A percentile compares a stretch with the other conserved stretches of the same genome.
These are phyloP conservation scores for Drosophila longiperda DNA, from an alignment of 2,888 invertebrate species.

Conservation along the genomic window DNA sequence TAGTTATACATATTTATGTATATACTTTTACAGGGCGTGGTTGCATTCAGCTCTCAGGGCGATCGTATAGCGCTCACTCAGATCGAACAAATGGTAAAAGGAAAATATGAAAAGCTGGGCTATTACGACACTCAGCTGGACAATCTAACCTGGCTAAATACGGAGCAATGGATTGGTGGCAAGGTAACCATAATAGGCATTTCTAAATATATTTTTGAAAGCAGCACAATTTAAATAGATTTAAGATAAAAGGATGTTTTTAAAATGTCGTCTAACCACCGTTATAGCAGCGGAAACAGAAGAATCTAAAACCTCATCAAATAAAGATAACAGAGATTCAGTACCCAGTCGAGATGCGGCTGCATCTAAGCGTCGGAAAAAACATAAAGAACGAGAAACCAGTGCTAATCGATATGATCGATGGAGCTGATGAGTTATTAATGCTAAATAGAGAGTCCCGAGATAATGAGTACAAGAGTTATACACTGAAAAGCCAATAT, in stretches of 20 bases:
- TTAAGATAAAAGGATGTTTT: background rate
- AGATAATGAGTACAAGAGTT: background rate
- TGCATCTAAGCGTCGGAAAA: no score
- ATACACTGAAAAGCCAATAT: slow-evolving; percentile 6
- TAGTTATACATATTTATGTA: background rate
- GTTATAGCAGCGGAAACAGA: no score
- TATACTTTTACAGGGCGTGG: slow-evolving; percentile 91
- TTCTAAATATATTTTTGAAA: background rate
- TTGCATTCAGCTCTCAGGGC: slow-evolving; percentile 99
- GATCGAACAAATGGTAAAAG: slow-evolving; percentile 98
- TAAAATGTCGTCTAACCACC: background rate
- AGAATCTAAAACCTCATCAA: background rate
- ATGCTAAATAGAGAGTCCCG: background rate
- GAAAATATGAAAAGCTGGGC: slow-evolving; percentile 96
- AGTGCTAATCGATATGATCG: background rate
- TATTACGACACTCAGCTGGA: slow-evolving; percentile 98
- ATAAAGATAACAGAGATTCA: background rate
- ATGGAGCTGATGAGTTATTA: background rate
- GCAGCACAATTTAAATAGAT: background rate
- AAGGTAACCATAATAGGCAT: slow-evolving; percentile 80
- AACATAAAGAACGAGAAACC: background rate
- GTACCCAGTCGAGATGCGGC: no score
- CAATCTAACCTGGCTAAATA: slow-evolving; percentile 96
- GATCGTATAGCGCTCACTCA: slow-evolving; percentile 99
- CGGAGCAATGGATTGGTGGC: slow-evolving; percentile 95